phyloP scores from a whole-genome alignment of 1,140 invertebrate species.

The Nasonia vitripennis region DNA sequence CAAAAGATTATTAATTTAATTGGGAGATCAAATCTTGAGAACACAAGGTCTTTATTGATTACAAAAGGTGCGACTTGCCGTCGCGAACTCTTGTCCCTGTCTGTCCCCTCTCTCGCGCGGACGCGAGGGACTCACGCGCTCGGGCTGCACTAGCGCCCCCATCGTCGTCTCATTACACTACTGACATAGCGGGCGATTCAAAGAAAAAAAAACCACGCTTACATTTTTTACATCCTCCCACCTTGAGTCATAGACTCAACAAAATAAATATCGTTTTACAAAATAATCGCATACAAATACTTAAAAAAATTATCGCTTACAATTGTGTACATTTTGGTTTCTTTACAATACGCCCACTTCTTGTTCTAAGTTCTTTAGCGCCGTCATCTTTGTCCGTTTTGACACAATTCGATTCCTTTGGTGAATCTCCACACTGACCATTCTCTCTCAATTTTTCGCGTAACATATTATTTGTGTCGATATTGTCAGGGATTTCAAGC shows the following conservation, averaged over 20 bases:
- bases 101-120: no score
- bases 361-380: background rate
- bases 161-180: no score
- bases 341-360: background rate
- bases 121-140: no score
- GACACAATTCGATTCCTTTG: background rate
- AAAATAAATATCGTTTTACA: background rate
- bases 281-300: background rate
- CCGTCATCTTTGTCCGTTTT: background rate
- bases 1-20: no score
- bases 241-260: background rate
- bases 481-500: slow-evolving; percentile 14
- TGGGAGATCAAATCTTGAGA: no score
- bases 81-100: no score
- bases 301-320: background rate
- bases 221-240: slow-evolving; percentile 32
- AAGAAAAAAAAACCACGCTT: background rate
- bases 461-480: background rate
- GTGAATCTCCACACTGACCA: background rate
- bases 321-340: background rate
- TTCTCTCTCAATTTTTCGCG: background rate
- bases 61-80: no score
- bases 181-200: no score
- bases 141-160: no score
- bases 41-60: no score